Evolutionary conservation across 2,113 vertebrate genomes (phyloP).

Genomic region (Rhabdomys dilectus): DNA sequence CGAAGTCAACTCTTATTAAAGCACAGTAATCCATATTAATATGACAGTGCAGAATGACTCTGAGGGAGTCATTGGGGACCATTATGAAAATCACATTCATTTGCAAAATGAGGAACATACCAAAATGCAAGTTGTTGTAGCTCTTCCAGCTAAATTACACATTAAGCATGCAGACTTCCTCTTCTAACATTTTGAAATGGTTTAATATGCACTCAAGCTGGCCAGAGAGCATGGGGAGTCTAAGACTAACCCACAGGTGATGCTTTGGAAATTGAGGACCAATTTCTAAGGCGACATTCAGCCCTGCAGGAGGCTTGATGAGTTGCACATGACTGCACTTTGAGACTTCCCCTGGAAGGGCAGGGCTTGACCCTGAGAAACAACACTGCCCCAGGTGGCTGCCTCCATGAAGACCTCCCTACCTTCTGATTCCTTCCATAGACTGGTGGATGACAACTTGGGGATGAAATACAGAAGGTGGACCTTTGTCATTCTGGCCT

Average conservation of each 20-base stretch:
- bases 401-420: background rate
- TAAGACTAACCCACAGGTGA: constrained; percentile 74
- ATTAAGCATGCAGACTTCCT: constrained; percentile 79
- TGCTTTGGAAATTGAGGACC: constrained; percentile 43
- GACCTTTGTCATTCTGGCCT: constrained; percentile 35
- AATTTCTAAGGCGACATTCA: constrained; percentile 45
- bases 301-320: background rate
- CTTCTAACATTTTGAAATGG: constrained; percentile 79
- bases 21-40: constrained; percentile 55
- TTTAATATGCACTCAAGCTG: constrained; percentile 59
- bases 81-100: constrained; percentile 81
- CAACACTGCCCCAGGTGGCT: too few species aligned
- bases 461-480: background rate
- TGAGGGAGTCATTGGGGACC: constrained; percentile 70
- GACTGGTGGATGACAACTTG: background rate
- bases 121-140: constrained; percentile 73
- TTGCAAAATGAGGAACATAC: constrained; percentile 81
- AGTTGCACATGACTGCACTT: background rate
- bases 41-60: constrained; percentile 72
- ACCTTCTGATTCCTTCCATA: constrained; percentile 3
- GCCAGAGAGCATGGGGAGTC: constrained; percentile 62
- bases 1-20: constrained; percentile 72
- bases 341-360: constrained; percentile 7
- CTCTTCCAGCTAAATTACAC: constrained; percentile 78
- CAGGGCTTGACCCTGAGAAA: background rate